Evolutionary conservation across 2,113 vertebrate species (phyloP).

Genomic region (Chaetodon auriga): DNA sequence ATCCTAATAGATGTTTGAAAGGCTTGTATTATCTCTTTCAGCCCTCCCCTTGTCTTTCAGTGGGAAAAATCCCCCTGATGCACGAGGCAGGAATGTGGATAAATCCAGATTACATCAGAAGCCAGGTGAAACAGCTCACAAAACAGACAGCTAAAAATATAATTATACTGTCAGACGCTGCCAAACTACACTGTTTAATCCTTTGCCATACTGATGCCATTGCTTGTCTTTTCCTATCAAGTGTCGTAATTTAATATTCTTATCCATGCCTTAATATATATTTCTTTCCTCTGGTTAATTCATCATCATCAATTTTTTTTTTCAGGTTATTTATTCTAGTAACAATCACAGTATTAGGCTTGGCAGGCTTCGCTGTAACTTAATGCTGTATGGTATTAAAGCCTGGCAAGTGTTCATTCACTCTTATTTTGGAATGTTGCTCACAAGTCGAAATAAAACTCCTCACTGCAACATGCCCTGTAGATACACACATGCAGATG

Average conservation of each 20-base stretch:
- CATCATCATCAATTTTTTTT: constrained; percentile 63
- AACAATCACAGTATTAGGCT: constrained; percentile 67
- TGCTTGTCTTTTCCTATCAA: constrained; percentile 49
- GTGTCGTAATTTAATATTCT: constrained; percentile 55
- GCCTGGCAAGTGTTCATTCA: constrained; percentile 32
- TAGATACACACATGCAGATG: constrained; percentile 30
- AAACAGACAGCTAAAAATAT: constrained; percentile 61
- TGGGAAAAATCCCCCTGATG: constrained; percentile 44
- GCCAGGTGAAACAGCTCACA: constrained; percentile 69
- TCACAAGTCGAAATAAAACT: constrained; percentile 60
- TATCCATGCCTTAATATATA: constrained; percentile 39
- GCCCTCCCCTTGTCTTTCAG: constrained; percentile 26
- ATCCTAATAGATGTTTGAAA: constrained; percentile 37
- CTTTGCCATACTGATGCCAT: constrained; percentile 33
- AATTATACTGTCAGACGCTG: constrained; percentile 60
- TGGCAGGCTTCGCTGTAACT: constrained; percentile 62
- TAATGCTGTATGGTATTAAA: constrained; percentile 47
- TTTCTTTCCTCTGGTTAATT: constrained; percentile 64
- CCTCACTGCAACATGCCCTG: constrained; percentile 31
- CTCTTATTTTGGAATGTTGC: constrained; percentile 59
- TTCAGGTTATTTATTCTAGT: constrained; percentile 48
- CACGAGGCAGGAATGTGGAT: constrained; percentile 63
- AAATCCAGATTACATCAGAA: constrained; percentile 72
- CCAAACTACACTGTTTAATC: constrained; percentile 64
- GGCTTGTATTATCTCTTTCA: constrained; percentile 32